Conservation (phyloP, 2,797 vertebrate genomes). For the Enoplosus armatus region DNA sequence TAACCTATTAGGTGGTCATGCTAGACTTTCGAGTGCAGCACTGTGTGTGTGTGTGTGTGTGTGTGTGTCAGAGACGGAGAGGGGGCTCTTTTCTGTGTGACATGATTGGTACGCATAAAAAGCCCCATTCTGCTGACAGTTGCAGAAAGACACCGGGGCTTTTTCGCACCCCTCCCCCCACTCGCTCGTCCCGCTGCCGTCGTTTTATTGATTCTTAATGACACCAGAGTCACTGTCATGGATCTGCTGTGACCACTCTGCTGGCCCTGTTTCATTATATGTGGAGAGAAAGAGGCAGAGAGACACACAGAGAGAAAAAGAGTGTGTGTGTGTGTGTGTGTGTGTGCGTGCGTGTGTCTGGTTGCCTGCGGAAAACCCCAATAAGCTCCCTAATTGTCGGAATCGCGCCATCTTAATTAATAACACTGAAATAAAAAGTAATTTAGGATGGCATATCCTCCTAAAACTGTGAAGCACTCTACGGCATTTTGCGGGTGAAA, state of each 20-base stretch:
- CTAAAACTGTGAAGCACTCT: conserved; percentile 15
- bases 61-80: conserved; percentile 57
- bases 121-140: conserved; percentile 79
- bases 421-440: conserved; percentile 27
- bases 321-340: neutral
- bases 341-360: neutral
- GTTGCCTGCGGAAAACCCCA: neutral
- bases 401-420: conserved; percentile 32
- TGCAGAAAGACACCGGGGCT: conserved; percentile 70
- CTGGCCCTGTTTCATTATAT: conserved; percentile 68
- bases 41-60: conserved; percentile 39
- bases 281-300: conserved; percentile 29
- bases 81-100: conserved; percentile 58
- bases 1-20: conserved; percentile 68
- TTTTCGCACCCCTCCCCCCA: conserved; percentile 22
- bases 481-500: conserved; percentile 30
- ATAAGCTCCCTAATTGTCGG: conserved; percentile 22
- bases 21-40: conserved; percentile 51
- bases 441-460: conserved; percentile 27
- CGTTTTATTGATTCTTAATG: conserved; percentile 84
- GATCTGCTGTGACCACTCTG: conserved; percentile 76
- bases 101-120: conserved; percentile 79
- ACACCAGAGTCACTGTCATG: conserved; percentile 78
- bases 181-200: conserved; percentile 53
- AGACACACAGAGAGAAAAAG: conserved; percentile 7